Conservation (phyloP, 2,888 invertebrate genomes). For the Brachylomia viminalis region DNA sequence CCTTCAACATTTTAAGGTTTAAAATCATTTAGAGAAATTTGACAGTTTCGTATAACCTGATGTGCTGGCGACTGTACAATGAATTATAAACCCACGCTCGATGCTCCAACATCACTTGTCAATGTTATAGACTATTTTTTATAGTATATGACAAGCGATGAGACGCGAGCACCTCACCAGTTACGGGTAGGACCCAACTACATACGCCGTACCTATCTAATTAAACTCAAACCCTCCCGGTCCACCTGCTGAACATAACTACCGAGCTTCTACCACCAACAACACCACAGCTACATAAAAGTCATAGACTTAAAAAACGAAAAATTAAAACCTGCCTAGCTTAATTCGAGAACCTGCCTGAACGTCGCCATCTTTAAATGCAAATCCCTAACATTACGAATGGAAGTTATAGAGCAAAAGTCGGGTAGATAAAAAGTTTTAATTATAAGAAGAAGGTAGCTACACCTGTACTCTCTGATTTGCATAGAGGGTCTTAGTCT, state of each 20-base stretch:
- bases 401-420: slow-evolving; percentile 57
- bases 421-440: slow-evolving; percentile 71
- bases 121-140: no score
- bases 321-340: slow-evolving; percentile 34
- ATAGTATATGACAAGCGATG: no score
- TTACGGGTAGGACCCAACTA: background rate
- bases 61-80: no score
- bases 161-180: background rate
- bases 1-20: no score
- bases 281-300: background rate
- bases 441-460: slow-evolving; percentile 66
- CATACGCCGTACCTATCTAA: no score
- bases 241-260: background rate
- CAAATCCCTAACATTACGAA: slow-evolving; percentile 58
- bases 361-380: slow-evolving; percentile 57
- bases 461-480: slow-evolving; percentile 71
- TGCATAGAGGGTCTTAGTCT: slow-evolving; percentile 42
- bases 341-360: slow-evolving; percentile 38
- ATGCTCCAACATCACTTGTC: no score
- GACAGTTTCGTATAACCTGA: no score
- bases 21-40: no score
- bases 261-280: background rate
- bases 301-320: slow-evolving; percentile 11
- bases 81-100: no score
- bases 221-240: background rate